These are phyloP conservation scores for Diceros bicornis DNA, from an alignment of 2,797 vertebrate species.

Conservation along the genomic window DNA sequence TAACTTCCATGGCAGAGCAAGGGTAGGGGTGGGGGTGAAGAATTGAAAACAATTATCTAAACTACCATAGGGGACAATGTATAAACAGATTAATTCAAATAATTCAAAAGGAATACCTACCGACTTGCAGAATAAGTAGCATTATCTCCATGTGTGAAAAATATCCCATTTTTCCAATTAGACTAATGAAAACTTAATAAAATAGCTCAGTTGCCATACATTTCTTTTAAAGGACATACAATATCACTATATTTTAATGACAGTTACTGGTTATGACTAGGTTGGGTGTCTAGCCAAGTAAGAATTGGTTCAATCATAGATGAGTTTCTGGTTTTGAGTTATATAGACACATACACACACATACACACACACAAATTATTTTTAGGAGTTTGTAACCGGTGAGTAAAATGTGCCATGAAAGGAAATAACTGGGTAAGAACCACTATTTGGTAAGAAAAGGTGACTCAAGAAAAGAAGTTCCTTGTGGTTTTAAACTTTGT, in stretches of 20 bases:
- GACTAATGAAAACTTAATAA: slow-evolving; percentile 27
- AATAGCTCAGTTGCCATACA: not conserved
- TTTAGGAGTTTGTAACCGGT: slow-evolving; percentile 35
- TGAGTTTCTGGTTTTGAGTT: not conserved
- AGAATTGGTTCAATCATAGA: not conserved
- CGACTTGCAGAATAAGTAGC: not conserved
- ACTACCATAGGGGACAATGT: not conserved
- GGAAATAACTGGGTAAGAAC: slow-evolving; percentile 52
- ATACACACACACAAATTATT: not conserved
- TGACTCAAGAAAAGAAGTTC: slow-evolving; percentile 74
- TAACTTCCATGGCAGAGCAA: not conserved
- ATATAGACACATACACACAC: not conserved
- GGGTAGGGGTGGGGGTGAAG: not conserved
- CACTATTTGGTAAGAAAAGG: slow-evolving; percentile 64
- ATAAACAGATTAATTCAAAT: slow-evolving; percentile 28
- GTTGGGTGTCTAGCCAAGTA: not conserved
- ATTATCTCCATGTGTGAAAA: not conserved
- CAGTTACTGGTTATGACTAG: not conserved
- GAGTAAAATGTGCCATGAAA: slow-evolving; percentile 36
- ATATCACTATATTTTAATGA: not conserved
- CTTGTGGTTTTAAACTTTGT: slow-evolving; percentile 66
- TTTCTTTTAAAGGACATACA: slow-evolving; percentile 1
- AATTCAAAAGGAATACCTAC: slow-evolving; percentile 19
- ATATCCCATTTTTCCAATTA: slow-evolving; percentile 11
- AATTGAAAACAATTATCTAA: not conserved